These are phyloP conservation scores for Dallia pectoralis DNA, from an alignment of 2,797 vertebrate genomes.

Conservation along the genomic window DNA sequence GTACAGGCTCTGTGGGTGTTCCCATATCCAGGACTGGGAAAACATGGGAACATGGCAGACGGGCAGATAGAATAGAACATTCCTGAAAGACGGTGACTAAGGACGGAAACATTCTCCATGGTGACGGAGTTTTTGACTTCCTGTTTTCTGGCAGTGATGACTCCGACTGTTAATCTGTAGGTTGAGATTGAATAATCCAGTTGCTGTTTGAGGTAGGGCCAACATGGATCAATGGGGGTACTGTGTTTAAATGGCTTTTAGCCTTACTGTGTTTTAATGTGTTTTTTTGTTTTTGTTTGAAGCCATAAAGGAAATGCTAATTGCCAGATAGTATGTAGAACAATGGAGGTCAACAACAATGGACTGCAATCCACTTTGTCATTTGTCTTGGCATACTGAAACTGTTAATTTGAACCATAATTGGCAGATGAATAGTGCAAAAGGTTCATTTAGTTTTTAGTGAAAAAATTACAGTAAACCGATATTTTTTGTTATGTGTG, in stretches of 20 bases:
- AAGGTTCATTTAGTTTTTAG: background rate
- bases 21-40: slow-evolving; percentile 20
- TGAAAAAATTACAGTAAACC: no score
- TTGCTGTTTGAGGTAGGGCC: slow-evolving; percentile 3
- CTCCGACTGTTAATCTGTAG: background rate
- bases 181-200: background rate
- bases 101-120: slow-evolving; percentile 47
- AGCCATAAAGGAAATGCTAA: background rate
- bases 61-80: slow-evolving; percentile 38
- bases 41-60: slow-evolving; percentile 42
- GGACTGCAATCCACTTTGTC: no score
- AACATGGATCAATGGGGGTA: background rate
- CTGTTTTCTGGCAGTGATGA: background rate
- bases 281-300: background rate
- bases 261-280: background rate
- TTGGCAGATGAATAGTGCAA: background rate
- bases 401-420: background rate
- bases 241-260: background rate
- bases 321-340: no score
- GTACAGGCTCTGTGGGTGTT: slow-evolving; percentile 22
- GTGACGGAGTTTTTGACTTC: slow-evolving; percentile 31
- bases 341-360: no score
- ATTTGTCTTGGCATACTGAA: background rate
- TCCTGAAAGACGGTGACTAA: slow-evolving; percentile 56
- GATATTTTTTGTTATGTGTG: no score